These are phyloP conservation scores for Amblyteles armatorius DNA, from an alignment of 2,888 invertebrate genomes.

Conservation along the genomic window DNA sequence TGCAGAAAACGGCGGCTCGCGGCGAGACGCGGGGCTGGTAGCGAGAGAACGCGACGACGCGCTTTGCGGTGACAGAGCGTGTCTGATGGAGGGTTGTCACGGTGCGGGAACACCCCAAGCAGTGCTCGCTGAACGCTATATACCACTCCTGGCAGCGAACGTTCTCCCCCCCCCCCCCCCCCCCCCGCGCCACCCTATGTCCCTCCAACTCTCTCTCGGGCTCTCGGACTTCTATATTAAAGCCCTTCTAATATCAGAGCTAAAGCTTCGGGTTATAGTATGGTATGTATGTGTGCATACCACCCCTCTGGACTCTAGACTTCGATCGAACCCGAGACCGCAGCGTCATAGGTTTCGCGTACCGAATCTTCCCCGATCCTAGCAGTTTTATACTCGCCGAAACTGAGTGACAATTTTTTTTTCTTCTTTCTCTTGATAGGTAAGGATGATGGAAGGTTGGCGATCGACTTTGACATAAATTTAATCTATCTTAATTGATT, in stretches of 20 bases:
- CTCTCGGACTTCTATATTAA: slow-evolving; percentile 80
- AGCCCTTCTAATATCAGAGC: slow-evolving; percentile 83
- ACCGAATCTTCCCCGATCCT: slow-evolving; percentile 42
- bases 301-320: slow-evolving; percentile 43
- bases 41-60: slow-evolving; percentile 66
- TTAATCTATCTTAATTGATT: no score
- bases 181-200: background rate
- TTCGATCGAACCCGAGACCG: slow-evolving; percentile 58
- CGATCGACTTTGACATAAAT: no score
- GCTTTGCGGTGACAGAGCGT: slow-evolving; percentile 83
- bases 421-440: background rate
- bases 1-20: slow-evolving; percentile 55
- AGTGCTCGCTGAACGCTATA: slow-evolving; percentile 58
- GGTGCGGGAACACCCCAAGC: slow-evolving; percentile 80
- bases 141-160: slow-evolving; percentile 45
- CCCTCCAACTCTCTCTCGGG: slow-evolving; percentile 18
- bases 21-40: slow-evolving; percentile 41
- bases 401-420: background rate
- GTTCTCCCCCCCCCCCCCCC: slow-evolving; percentile 38
- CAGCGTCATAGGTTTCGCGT: slow-evolving; percentile 28
- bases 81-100: slow-evolving; percentile 84
- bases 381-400: background rate
- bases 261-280: slow-evolving; percentile 73
- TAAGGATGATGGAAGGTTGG: no score
- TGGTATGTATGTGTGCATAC: slow-evolving; percentile 45